Percentiles rank a stretch among this genome's conserved stretches.
These are phyloP conservation scores for Phymatocera aterrima DNA, from an alignment of 2,888 invertebrate species.

Conservation along the genomic window DNA sequence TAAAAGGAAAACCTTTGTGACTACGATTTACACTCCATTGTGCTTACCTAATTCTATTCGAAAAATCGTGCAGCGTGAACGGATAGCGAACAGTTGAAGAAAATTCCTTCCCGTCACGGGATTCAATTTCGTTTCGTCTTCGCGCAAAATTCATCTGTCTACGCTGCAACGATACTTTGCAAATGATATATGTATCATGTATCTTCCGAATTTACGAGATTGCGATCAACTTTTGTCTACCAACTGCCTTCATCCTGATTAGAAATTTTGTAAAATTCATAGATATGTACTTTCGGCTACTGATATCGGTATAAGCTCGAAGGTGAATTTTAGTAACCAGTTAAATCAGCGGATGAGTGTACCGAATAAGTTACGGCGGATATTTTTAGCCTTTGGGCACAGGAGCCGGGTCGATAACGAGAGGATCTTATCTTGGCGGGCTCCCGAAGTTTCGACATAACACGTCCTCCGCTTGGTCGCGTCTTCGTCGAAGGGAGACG, in stretches of 20 bases:
- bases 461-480: constrained; percentile 52
- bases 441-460: constrained; percentile 68
- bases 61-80: no score
- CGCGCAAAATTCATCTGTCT: no score
- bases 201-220: neutral
- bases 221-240: neutral
- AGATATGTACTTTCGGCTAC: neutral
- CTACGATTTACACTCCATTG: neutral
- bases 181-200: no score
- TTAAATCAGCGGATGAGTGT: neutral
- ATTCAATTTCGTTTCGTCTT: no score
- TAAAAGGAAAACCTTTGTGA: neutral
- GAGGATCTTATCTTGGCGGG: constrained; percentile 71
- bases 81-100: no score
- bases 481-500: constrained; percentile 31
- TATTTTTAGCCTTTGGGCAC: constrained; percentile 52
- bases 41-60: neutral
- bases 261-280: neutral
- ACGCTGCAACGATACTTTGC: no score
- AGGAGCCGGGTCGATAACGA: constrained; percentile 71
- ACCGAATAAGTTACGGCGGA: constrained; percentile 14
- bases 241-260: no score
- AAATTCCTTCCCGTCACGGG: no score
- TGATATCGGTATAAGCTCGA: neutral
- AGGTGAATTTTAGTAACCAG: neutral